Conservation (phyloP, 2,113 vertebrate genomes). For the Diphyllodes magnificus region DNA sequence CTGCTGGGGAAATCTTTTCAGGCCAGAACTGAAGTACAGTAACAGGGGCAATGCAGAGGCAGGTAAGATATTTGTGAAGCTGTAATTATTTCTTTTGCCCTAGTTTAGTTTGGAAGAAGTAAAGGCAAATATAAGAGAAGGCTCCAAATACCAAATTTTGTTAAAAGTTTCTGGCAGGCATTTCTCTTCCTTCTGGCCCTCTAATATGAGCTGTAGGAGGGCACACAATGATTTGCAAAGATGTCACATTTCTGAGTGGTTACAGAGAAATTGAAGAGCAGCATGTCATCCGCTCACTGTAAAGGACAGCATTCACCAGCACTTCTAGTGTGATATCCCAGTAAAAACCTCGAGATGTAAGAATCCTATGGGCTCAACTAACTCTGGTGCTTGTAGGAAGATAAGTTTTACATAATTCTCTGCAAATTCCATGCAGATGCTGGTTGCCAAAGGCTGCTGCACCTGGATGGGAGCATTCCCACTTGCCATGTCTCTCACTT, state of each 20-base stretch:
- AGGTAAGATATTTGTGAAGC: background rate
- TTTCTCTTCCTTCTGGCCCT: background rate
- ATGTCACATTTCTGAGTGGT: background rate
- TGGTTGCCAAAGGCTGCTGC: background rate
- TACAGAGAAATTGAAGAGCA: background rate
- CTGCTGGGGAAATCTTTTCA: background rate
- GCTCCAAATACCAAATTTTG: background rate
- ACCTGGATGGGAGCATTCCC: background rate
- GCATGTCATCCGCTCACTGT: background rate
- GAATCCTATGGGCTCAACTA: background rate
- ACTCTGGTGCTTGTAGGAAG: background rate
- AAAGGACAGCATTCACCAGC: background rate
- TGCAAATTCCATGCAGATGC: background rate
- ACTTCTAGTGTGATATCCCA: background rate
- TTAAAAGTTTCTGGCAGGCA: background rate
- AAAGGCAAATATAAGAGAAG: background rate
- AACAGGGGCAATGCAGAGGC: background rate
- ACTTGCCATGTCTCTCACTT: background rate
- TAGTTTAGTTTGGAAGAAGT: background rate
- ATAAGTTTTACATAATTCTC: background rate
- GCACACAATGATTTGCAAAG: background rate
- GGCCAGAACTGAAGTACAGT: background rate
- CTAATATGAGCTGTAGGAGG: background rate
- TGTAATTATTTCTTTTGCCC: background rate
- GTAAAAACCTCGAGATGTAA: background rate